These are phyloP conservation scores for Oplegnathus fasciatus DNA, from an alignment of 2,113 vertebrate genomes.

Conservation along the genomic window DNA sequence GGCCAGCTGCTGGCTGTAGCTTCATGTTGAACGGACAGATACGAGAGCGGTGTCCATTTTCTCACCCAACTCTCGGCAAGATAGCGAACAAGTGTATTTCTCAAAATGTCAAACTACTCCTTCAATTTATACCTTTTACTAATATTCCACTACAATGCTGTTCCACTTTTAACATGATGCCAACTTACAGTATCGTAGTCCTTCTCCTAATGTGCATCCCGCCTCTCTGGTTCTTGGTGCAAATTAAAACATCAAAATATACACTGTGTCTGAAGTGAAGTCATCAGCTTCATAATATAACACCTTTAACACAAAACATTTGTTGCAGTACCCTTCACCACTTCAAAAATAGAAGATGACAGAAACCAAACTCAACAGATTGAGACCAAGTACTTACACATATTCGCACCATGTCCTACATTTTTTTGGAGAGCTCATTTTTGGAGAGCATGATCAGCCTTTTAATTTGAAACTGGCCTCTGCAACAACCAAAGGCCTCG, in stretches of 20 bases:
- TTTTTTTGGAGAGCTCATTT: neutral
- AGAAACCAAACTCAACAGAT: neutral
- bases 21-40: neutral
- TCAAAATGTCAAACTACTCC: neutral
- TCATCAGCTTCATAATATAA: neutral
- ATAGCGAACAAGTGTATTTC: too few relatives aligned
- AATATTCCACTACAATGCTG: neutral
- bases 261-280: neutral
- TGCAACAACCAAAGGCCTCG: neutral
- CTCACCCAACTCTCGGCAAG: too few relatives aligned
- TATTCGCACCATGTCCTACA: neutral
- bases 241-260: neutral
- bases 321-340: neutral
- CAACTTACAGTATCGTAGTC: neutral
- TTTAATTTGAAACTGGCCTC: constrained; percentile 17
- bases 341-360: neutral
- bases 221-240: neutral
- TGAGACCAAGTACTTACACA: neutral
- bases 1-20: neutral
- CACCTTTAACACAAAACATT: neutral
- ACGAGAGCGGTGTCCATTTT: too few relatives aligned
- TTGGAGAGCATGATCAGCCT: neutral
- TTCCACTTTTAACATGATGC: neutral
- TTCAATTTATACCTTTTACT: neutral
- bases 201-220: neutral